These are phyloP conservation scores for Galerucella nymphaeae DNA, from an alignment of 2,888 invertebrate species.

Conservation along the genomic window DNA sequence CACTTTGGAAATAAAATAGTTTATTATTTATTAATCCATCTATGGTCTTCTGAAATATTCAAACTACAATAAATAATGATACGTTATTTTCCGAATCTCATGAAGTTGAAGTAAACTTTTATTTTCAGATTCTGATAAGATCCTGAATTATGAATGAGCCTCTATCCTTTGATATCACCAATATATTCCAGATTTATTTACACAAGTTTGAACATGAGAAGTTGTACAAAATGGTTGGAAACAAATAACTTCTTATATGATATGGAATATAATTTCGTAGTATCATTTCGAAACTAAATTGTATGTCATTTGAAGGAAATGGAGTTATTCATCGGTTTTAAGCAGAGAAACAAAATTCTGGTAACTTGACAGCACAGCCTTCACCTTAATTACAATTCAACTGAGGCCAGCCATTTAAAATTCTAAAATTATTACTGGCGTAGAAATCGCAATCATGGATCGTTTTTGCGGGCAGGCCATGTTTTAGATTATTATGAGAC, in stretches of 20 bases:
- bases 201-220: not conserved
- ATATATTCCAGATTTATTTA: not conserved
- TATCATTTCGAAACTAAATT: too few species aligned
- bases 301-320: too few species aligned
- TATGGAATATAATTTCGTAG: too few species aligned
- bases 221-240: too few species aligned
- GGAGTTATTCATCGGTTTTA: too few species aligned
- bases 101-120: not conserved
- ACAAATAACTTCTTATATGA: too few species aligned
- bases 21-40: too few species aligned
- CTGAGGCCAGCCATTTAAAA: conserved; percentile 30
- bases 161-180: not conserved
- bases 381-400: conserved; percentile 32
- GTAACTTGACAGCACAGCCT: conserved; percentile 21
- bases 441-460: conserved; percentile 42
- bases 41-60: too few species aligned
- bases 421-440: conserved; percentile 37
- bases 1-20: too few species aligned
- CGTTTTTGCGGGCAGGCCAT: conserved; percentile 36
- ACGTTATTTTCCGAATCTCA: not conserved
- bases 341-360: too few species aligned
- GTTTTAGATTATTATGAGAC: conserved; percentile 40
- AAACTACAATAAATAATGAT: not conserved
- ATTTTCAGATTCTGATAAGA: not conserved
- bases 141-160: not conserved